Conservation (phyloP, 2,113 vertebrate genomes). For the Gallinago paraguaiae region DNA sequence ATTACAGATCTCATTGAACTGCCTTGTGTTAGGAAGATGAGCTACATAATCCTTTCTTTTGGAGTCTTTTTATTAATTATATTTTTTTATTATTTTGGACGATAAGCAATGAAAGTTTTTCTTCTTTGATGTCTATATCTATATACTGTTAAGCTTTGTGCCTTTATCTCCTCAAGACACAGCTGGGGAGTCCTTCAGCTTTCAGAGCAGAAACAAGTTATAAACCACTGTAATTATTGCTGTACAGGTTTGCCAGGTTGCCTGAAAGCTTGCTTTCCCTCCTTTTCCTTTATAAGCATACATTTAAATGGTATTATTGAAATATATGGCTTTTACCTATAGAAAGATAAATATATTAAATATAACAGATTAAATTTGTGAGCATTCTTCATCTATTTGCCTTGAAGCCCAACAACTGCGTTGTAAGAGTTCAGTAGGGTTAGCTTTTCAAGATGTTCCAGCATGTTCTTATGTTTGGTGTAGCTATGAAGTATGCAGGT, state of each 20-base stretch:
- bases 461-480: neutral
- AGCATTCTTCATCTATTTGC: neutral
- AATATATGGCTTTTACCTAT: neutral
- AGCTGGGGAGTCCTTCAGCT: neutral
- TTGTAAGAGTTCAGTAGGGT: neutral
- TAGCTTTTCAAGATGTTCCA: neutral
- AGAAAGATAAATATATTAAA: neutral
- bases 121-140: neutral
- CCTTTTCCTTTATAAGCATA: neutral
- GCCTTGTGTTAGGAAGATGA: neutral
- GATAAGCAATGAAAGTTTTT: neutral
- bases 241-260: neutral
- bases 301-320: neutral
- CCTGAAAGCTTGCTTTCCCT: neutral
- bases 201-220: neutral
- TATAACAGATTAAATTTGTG: neutral
- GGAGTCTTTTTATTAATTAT: neutral
- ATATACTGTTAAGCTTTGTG: neutral
- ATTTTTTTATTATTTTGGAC: neutral
- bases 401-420: neutral
- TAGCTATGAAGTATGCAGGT: rapidly evolving
- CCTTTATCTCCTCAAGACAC: neutral
- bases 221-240: neutral
- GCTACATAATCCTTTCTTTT: neutral
- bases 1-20: neutral